A percentile compares a stretch with the other conserved stretches of the same genome.
Conservation (phyloP, 2,113 vertebrate genomes). For the Toxotes chatareus region DNA sequence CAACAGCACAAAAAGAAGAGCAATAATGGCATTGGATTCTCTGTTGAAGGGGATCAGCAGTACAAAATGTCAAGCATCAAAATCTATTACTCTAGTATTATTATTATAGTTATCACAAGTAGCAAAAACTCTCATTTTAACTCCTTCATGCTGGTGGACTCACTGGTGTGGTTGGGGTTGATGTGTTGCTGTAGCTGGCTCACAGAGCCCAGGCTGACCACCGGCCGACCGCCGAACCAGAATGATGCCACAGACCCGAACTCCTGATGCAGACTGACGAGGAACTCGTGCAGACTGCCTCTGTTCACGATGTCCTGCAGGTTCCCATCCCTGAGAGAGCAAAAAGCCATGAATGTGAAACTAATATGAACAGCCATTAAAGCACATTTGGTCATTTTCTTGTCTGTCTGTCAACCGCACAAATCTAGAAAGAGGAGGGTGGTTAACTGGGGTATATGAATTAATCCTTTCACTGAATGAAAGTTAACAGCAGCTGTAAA, state of each 20-base stretch:
- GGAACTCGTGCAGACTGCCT: constrained; percentile 94
- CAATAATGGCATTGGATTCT: background rate
- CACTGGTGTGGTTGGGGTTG: constrained; percentile 93
- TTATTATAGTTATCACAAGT: no score
- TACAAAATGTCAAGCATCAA: background rate
- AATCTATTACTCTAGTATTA: background rate
- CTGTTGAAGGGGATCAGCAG: background rate
- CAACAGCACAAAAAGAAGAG: no score
- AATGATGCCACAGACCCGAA: constrained; percentile 93
- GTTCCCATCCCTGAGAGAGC: constrained; percentile 91
- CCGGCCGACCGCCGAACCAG: constrained; percentile 94
- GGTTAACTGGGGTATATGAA: background rate
- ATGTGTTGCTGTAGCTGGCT: constrained; percentile 91
- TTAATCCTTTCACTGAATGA: background rate
- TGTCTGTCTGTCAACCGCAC: no score
- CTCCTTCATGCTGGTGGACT: constrained; percentile 56
- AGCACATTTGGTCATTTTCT: background rate
- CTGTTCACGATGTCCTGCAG: constrained; percentile 92
- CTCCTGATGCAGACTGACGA: constrained; percentile 90
- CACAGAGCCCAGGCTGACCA: constrained; percentile 92
- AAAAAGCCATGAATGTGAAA: background rate
- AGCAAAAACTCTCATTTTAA: no score
- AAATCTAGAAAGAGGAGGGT: background rate
- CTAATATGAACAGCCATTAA: background rate
- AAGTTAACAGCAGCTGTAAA: constrained; percentile 7